Conservation (phyloP, 2,797 vertebrate species). For the Labroides dimidiatus region DNA sequence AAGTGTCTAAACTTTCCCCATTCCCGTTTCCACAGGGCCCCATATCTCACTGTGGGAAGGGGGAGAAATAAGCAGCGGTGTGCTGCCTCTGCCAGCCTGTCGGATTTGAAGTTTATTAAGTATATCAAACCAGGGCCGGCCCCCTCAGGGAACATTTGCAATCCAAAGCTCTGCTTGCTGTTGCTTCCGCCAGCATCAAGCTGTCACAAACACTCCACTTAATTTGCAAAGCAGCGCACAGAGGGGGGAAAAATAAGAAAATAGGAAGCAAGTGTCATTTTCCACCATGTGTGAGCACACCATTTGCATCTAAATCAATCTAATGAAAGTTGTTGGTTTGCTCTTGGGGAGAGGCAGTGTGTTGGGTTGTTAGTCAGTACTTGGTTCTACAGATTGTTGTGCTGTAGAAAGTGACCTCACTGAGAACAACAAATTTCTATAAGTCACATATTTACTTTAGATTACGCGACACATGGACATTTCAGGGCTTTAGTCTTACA, state of each 20-base stretch:
- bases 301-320: slow-evolving; percentile 77
- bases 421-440: slow-evolving; percentile 22
- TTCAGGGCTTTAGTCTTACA: slow-evolving; percentile 1
- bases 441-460: slow-evolving; percentile 25
- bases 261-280: slow-evolving; percentile 79
- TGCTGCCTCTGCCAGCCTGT: slow-evolving; percentile 74
- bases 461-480: slow-evolving; percentile 24
- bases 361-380: slow-evolving; percentile 44
- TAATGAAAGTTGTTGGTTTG: slow-evolving; percentile 65
- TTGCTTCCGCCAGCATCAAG: slow-evolving; percentile 78
- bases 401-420: slow-evolving; percentile 22
- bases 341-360: slow-evolving; percentile 54
- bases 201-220: slow-evolving; percentile 83
- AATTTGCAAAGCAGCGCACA: slow-evolving; percentile 80
- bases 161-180: slow-evolving; percentile 80
- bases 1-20: slow-evolving; percentile 67
- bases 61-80: slow-evolving; percentile 66
- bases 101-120: slow-evolving; percentile 84
- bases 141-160: slow-evolving; percentile 81
- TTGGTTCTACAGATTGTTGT: slow-evolving; percentile 48
- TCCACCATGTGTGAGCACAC: slow-evolving; percentile 63
- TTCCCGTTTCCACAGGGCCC: slow-evolving; percentile 68
- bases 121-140: slow-evolving; percentile 77
- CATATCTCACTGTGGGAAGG: slow-evolving; percentile 63
- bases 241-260: slow-evolving; percentile 65